phyloP scores from a whole-genome alignment of 2,797 vertebrate genomes.

The Peromyscus melanophrys region DNA sequence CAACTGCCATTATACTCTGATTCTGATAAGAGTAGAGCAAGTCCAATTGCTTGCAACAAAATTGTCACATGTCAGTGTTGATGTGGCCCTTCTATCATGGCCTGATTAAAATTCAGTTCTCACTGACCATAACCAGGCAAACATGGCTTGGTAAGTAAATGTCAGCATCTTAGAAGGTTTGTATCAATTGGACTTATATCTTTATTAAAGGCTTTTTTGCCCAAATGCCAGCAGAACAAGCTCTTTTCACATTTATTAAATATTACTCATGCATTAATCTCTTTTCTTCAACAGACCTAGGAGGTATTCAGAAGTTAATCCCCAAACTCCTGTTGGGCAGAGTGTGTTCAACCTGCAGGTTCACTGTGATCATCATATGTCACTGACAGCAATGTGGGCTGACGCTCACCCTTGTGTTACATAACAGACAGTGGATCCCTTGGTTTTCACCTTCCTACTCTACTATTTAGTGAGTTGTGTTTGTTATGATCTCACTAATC shows the following conservation, averaged over 20 bases:
- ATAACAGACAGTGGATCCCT: neutral
- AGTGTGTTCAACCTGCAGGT: rapidly evolving
- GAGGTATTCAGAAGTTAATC: neutral
- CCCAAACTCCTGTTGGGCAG: rapidly evolving
- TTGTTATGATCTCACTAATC: neutral
- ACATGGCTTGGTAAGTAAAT: rapidly evolving
- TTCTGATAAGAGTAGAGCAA: too few species aligned
- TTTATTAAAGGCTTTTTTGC: neutral
- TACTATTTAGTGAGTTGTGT: neutral
- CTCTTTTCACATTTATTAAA: neutral
- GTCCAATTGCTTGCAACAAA: neutral
- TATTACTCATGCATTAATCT: neutral
- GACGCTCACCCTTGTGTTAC: neutral
- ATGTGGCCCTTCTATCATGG: rapidly evolving
- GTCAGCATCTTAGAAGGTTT: neutral
- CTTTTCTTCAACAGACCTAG: neutral
- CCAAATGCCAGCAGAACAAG: neutral
- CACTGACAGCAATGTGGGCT: neutral
- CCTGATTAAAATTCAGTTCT: neutral
- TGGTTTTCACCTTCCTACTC: neutral
- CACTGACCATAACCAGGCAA: neutral
- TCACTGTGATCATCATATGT: neutral
- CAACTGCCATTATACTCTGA: too few species aligned
- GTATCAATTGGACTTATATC: neutral
- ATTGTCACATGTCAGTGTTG: neutral